Evolutionary conservation across 2,113 vertebrate species (phyloP).

Genomic region (Geococcyx californianus): DNA sequence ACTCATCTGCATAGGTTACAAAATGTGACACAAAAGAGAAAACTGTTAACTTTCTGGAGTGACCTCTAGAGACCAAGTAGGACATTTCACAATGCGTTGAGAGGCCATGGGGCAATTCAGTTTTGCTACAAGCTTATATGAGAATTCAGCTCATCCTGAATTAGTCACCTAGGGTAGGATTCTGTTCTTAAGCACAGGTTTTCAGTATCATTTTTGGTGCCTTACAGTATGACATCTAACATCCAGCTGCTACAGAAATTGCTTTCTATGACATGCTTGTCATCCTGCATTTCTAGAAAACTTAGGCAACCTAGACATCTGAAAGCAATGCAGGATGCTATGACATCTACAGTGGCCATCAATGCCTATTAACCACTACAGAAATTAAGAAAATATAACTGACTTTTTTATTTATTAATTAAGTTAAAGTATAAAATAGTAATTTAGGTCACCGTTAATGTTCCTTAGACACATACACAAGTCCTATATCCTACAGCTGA

Average conservation of each 20-base stretch:
- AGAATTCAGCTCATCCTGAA: background rate
- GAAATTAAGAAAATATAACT: background rate
- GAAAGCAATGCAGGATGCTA: background rate
- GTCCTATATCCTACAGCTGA: background rate
- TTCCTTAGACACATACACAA: background rate
- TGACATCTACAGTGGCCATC: background rate
- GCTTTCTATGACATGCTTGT: background rate
- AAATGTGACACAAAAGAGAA: background rate
- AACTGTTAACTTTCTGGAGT: background rate
- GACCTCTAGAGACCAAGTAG: background rate
- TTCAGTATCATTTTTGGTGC: background rate
- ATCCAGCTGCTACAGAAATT: background rate
- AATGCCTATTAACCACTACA: background rate
- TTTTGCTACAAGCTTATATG: background rate
- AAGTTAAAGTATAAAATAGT: background rate
- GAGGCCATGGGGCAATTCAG: background rate
- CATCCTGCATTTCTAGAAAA: background rate
- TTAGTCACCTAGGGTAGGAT: background rate
- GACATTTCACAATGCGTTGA: background rate
- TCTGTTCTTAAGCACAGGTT: background rate
- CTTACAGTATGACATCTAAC: background rate
- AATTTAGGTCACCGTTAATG: background rate
- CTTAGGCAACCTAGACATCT: background rate
- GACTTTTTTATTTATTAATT: rapidly evolving
- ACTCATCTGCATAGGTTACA: background rate